These are phyloP conservation scores for Pardosa pseudoannulata DNA, from an alignment of 2,888 invertebrate genomes.

Conservation along the genomic window DNA sequence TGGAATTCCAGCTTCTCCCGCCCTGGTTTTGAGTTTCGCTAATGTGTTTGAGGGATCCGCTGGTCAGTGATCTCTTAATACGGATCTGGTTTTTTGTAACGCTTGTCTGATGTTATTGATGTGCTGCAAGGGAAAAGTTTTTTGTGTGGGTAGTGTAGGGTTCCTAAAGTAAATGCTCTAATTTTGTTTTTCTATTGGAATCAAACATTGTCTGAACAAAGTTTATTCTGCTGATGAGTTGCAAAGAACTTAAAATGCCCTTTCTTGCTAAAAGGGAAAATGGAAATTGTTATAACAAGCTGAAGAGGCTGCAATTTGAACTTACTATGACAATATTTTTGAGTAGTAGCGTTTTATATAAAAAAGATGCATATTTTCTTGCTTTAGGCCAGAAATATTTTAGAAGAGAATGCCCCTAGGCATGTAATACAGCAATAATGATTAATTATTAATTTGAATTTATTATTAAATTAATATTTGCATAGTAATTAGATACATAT, in stretches of 20 bases:
- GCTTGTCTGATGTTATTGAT: conserved; percentile 1
- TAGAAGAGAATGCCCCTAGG: too few species aligned
- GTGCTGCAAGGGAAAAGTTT: neutral
- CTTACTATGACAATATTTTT: too few species aligned
- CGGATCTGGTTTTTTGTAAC: conserved; percentile 18
- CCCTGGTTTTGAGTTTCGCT: conserved; percentile 46
- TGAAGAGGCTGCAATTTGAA: too few species aligned
- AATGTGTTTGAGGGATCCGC: conserved; percentile 40
- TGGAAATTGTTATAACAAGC: too few species aligned
- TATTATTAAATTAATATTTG: too few species aligned
- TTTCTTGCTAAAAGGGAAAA: too few species aligned
- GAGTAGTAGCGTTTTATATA: too few species aligned
- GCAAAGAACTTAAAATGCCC: neutral
- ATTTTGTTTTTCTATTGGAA: conserved; percentile 7
- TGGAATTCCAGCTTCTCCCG: conserved; percentile 44
- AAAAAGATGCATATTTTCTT: too few species aligned
- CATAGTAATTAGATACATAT: too few species aligned
- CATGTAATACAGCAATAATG: too few species aligned
- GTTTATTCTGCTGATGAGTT: neutral
- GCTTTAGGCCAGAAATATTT: too few species aligned
- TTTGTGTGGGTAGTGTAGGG: neutral
- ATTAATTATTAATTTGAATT: too few species aligned
- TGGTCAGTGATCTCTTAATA: conserved; percentile 31
- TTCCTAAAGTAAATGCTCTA: conserved; percentile 10
- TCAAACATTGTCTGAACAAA: neutral